These are phyloP conservation scores for Timema podura DNA, from an alignment of 2,888 invertebrate species.

Conservation along the genomic window DNA sequence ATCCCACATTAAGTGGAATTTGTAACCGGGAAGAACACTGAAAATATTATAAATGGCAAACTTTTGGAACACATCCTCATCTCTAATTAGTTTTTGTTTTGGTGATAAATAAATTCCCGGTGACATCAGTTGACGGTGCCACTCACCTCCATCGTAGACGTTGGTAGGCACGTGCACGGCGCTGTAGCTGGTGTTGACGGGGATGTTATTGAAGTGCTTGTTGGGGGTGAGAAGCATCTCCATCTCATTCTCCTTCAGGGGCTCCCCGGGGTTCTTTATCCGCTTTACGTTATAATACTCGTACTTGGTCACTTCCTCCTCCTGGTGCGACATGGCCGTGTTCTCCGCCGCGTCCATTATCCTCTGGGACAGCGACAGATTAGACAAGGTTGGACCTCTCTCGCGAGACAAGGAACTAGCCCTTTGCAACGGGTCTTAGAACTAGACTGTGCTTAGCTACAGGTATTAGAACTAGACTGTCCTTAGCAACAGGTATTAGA, in stretches of 20 bases:
- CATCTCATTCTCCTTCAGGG: constrained; percentile 50
- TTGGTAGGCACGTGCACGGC: constrained; percentile 95
- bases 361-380: constrained; percentile 49
- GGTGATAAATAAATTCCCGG: no score
- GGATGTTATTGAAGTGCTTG: constrained; percentile 72
- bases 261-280: constrained; percentile 49
- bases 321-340: constrained; percentile 58
- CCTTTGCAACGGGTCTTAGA: no score
- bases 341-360: constrained; percentile 87
- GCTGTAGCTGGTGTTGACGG: constrained; percentile 73
- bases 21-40: no score
- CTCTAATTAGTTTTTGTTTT: no score
- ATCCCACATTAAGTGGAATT: no score
- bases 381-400: no score
- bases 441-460: no score
- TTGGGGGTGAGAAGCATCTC: constrained; percentile 61
- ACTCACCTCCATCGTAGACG: constrained; percentile 82
- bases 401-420: no score
- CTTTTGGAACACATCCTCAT: background rate
- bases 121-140: no score
- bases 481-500: no score
- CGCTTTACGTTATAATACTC: constrained; percentile 69
- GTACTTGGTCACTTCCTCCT: constrained; percentile 46
- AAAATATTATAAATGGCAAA: background rate
- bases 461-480: no score